A percentile compares a stretch with the other conserved stretches of the same genome.
phyloP scores from a whole-genome alignment of 2,113 vertebrate species.

The Anseranas semipalmata region DNA sequence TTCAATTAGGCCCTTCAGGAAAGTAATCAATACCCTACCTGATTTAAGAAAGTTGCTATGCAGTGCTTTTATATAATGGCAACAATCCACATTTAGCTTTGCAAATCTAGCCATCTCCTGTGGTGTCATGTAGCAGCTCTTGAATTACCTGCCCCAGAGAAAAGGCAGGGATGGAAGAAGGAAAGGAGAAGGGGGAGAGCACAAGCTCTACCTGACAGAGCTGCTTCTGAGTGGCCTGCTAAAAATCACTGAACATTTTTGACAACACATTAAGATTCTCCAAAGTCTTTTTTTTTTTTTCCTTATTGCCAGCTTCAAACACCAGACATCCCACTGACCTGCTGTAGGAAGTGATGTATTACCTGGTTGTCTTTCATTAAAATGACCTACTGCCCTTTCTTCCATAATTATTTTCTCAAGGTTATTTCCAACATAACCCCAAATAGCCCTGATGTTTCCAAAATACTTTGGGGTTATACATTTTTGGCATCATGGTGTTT shows the following conservation, averaged over 20 bases:
- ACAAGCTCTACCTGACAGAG: not conserved
- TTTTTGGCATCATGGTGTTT: not conserved
- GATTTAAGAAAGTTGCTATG: slow-evolving; percentile 36
- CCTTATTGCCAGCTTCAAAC: not conserved
- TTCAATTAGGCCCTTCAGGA: slow-evolving; percentile 39
- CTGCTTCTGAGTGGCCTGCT: not conserved
- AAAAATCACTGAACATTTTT: not conserved
- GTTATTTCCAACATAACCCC: not conserved
- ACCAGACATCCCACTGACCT: not conserved
- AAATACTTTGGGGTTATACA: not conserved
- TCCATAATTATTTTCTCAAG: not conserved
- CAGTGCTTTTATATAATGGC: not conserved
- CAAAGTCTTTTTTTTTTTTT: not conserved
- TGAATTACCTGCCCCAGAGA: not conserved
- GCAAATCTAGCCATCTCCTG: not conserved
- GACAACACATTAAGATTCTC: not conserved
- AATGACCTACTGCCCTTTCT: not conserved
- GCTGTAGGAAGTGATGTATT: not conserved
- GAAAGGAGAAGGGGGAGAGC: not conserved
- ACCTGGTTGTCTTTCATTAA: not conserved
- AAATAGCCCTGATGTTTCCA: not conserved
- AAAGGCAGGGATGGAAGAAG: not conserved
- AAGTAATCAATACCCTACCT: not conserved
- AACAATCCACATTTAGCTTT: not conserved
- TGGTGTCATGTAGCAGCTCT: not conserved